Conservation (phyloP, 2,888 invertebrate genomes). For the Syrphus vitripennis region DNA sequence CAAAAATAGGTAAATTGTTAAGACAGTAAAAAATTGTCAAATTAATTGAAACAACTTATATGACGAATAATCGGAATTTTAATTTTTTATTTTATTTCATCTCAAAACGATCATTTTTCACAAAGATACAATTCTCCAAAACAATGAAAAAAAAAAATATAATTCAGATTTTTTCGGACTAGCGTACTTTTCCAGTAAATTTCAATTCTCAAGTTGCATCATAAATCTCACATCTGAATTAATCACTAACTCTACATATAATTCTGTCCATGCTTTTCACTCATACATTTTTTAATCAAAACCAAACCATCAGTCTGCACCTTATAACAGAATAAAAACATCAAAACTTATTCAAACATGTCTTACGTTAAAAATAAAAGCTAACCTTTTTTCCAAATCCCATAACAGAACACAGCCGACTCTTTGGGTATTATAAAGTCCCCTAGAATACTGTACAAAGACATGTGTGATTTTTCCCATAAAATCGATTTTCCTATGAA, state of each 20-base stretch:
- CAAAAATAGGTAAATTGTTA: no score
- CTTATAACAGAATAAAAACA: slow-evolving; percentile 43
- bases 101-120: no score
- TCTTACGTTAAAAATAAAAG: slow-evolving; percentile 46
- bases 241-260: not conserved
- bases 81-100: no score
- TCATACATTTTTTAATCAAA: not conserved
- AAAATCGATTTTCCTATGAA: slow-evolving; percentile 68
- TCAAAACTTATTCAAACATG: slow-evolving; percentile 48
- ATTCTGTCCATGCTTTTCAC: not conserved
- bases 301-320: not conserved
- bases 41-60: no score
- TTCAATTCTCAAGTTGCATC: no score
- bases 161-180: no score
- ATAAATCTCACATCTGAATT: not conserved
- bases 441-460: slow-evolving; percentile 7
- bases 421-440: not conserved
- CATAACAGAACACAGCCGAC: not conserved
- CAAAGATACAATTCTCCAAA: no score
- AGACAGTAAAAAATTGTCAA: no score
- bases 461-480: slow-evolving; percentile 68
- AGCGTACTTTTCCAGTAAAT: no score
- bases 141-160: no score
- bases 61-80: no score
- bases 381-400: slow-evolving; percentile 38